A percentile compares a stretch with the other conserved stretches of the same genome.
phyloP scores from a whole-genome alignment of 2,888 invertebrate genomes.

The Tetrapedia diversipes region DNA sequence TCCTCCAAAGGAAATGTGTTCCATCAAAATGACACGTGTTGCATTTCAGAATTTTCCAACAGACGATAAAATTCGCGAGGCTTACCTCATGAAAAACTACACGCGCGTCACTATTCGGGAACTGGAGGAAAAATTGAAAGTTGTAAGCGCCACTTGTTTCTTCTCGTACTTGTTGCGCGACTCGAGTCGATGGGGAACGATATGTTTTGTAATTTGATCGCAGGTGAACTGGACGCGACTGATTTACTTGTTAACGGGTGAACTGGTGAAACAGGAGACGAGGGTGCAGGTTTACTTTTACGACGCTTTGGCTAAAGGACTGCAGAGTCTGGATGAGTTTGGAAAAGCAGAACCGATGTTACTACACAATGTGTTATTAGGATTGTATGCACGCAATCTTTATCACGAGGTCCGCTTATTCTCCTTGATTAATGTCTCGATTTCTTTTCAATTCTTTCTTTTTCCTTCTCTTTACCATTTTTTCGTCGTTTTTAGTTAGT shows the following conservation, averaged over 20 bases:
- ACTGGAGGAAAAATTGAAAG: slow-evolving; percentile 37
- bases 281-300: slow-evolving; percentile 70
- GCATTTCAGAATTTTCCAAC: slow-evolving; percentile 63
- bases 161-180: no score
- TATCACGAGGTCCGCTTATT: slow-evolving; percentile 66
- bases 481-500: slow-evolving; percentile 63
- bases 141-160: no score
- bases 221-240: slow-evolving; percentile 72
- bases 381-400: slow-evolving; percentile 68
- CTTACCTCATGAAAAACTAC: slow-evolving; percentile 68
- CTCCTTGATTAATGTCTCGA: not conserved
- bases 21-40: not conserved
- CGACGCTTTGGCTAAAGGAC: slow-evolving; percentile 48
- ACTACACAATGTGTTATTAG: slow-evolving; percentile 71
- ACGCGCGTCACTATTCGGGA: slow-evolving; percentile 47
- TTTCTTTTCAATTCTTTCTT: not conserved
- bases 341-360: slow-evolving; percentile 7
- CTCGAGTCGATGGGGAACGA: no score
- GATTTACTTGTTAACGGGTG: slow-evolving; percentile 56
- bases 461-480: not conserved
- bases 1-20: not conserved
- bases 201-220: not conserved
- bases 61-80: slow-evolving; percentile 61
- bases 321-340: slow-evolving; percentile 56
- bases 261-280: slow-evolving; percentile 23